phyloP scores from a whole-genome alignment of 2,888 invertebrate species.

The Ophion slaviceki region DNA sequence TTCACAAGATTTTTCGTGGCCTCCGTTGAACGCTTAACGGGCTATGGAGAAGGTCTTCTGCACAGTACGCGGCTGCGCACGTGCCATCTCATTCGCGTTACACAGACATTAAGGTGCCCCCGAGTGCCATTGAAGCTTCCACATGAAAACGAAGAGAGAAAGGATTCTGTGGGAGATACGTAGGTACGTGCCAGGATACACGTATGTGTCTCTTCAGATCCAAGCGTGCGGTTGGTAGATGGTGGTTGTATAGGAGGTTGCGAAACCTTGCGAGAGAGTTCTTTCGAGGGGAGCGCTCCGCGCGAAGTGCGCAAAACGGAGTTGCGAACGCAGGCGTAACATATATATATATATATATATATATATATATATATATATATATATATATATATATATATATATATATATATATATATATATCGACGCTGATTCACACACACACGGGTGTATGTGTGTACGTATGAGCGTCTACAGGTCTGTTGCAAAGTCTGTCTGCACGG shows the following conservation, averaged over 20 bases:
- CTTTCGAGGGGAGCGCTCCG: background rate
- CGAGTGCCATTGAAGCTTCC: constrained; percentile 38
- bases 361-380: too few relatives aligned
- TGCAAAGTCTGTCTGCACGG: constrained; percentile 5
- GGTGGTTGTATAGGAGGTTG: background rate
- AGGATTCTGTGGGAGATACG: constrained; percentile 37
- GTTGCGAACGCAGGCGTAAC: background rate
- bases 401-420: too few relatives aligned
- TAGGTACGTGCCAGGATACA: constrained; percentile 30
- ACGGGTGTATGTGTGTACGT: too few relatives aligned
- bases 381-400: too few relatives aligned
- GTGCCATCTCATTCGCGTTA: background rate
- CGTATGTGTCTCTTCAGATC: constrained; percentile 24
- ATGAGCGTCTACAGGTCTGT: background rate
- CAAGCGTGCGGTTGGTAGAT: constrained; percentile 11
- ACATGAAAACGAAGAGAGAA: constrained; percentile 30
- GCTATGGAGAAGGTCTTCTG: constrained; percentile 13
- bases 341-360: too few relatives aligned
- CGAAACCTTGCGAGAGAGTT: constrained; percentile 32
- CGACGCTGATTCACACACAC: too few relatives aligned
- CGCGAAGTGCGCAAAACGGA: constrained; percentile 2
- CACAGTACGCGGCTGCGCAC: too few relatives aligned
- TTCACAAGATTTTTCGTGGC: constrained; percentile 15
- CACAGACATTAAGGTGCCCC: background rate
- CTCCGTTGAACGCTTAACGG: constrained; percentile 1